These are phyloP conservation scores for Hylaeus anthracinus DNA, from an alignment of 1,140 invertebrate genomes.

Conservation along the genomic window DNA sequence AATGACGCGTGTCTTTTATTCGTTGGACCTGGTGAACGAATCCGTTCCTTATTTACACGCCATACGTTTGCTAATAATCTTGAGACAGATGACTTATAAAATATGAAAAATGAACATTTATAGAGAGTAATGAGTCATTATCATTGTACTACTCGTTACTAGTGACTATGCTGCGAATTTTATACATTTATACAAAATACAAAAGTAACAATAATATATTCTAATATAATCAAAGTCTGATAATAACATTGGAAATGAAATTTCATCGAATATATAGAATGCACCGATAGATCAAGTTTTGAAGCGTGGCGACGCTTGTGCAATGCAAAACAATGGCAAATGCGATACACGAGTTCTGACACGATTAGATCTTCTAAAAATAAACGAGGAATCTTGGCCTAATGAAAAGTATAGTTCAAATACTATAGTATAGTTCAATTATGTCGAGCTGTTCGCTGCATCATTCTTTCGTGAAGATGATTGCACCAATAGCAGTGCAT, in stretches of 20 bases:
- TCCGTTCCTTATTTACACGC: no score
- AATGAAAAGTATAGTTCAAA: slow-evolving; percentile 3
- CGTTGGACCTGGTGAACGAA: not conserved
- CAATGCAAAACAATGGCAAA: slow-evolving; percentile 35
- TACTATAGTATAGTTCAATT: not conserved
- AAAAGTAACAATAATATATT: no score
- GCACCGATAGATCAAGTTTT: not conserved
- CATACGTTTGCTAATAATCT: no score
- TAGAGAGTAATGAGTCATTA: no score
- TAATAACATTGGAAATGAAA: not conserved
- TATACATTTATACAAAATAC: no score
- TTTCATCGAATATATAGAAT: not conserved
- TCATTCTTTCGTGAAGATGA: not conserved
- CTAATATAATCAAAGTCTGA: no score
- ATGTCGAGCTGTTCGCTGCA: slow-evolving; percentile 5
- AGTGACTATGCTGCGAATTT: no score
- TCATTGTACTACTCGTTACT: no score
- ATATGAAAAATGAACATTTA: no score
- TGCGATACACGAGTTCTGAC: slow-evolving; percentile 19
- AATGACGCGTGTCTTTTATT: not conserved
- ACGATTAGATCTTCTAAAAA: slow-evolving; percentile 21
- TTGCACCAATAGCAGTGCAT: no score
- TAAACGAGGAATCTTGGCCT: slow-evolving; percentile 31
- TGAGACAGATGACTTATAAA: not conserved
- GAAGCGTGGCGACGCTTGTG: slow-evolving; percentile 8